phyloP scores from a whole-genome alignment of 2,888 invertebrate species.

The Mechanitis mazaeus region DNA sequence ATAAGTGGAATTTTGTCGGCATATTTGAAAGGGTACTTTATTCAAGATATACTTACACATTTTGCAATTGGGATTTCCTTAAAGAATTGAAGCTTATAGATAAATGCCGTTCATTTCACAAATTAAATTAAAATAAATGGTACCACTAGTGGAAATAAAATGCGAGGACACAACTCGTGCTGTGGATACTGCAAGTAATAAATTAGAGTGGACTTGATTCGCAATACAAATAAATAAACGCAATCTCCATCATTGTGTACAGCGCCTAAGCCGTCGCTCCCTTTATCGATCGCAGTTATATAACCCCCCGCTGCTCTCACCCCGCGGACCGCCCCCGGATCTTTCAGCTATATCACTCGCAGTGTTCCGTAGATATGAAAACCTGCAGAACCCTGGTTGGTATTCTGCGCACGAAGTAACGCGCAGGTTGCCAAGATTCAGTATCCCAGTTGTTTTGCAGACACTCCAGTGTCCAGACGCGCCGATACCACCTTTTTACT shows the following conservation, averaged over 20 bases:
- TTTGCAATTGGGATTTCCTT: too few relatives aligned
- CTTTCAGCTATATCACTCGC: constrained; percentile 54
- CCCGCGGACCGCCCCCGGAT: constrained; percentile 36
- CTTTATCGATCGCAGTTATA: constrained; percentile 67
- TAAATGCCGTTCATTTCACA: too few relatives aligned
- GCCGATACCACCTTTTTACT: constrained; percentile 44
- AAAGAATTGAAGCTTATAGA: too few relatives aligned
- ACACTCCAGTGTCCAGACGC: constrained; percentile 40
- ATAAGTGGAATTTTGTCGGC: too few relatives aligned
- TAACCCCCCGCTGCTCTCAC: constrained; percentile 46
- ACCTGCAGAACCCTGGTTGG: constrained; percentile 33
- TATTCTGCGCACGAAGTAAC: constrained; percentile 44
- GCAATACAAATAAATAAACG: constrained; percentile 33
- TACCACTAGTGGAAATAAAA: too few relatives aligned
- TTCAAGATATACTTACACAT: too few relatives aligned
- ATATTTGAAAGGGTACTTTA: too few relatives aligned
- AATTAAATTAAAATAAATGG: too few relatives aligned
- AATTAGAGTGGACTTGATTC: constrained; percentile 37
- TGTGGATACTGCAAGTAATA: constrained; percentile 25
- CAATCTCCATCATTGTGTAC: constrained; percentile 36
- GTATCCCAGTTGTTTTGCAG: constrained; percentile 56
- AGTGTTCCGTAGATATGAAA: constrained; percentile 47
- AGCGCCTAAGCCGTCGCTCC: constrained; percentile 47
- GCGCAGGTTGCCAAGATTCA: constrained; percentile 41
- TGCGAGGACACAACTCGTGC: constrained; percentile 18